Conservation (phyloP, 2,797 vertebrate genomes). For the Typhlichthys subterraneus region DNA sequence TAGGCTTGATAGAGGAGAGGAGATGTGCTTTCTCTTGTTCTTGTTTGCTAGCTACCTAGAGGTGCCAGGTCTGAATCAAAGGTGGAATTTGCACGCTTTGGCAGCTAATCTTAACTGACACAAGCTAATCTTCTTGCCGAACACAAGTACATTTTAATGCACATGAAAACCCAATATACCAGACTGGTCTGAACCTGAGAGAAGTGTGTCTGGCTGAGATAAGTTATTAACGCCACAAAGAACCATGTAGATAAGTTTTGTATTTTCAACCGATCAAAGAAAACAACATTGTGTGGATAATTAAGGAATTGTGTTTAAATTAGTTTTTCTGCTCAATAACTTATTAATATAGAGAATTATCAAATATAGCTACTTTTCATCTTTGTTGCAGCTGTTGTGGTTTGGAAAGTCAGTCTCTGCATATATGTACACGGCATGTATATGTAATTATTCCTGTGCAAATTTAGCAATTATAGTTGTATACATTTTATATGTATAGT, state of each 20-base stretch:
- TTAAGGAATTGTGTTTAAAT: conserved; percentile 33
- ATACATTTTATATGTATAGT: no score
- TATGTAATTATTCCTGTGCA: not conserved
- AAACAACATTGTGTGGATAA: conserved; percentile 19
- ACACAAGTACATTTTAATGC: conserved; percentile 32
- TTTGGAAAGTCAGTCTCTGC: conserved; percentile 21
- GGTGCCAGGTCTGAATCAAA: conserved; percentile 23
- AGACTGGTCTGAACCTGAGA: conserved; percentile 33
- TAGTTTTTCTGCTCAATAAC: not conserved
- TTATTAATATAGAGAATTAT: conserved; percentile 42
- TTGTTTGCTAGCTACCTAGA: conserved; percentile 25
- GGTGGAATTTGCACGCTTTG: conserved; percentile 15
- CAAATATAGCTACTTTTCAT: conserved; percentile 60
- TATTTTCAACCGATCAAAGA: conserved; percentile 33
- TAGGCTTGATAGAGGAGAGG: conserved; percentile 43
- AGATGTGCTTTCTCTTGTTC: conserved; percentile 34
- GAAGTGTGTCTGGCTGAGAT: conserved; percentile 41
- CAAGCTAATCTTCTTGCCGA: conserved; percentile 43
- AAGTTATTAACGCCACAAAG: conserved; percentile 37
- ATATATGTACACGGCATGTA: conserved; percentile 4
- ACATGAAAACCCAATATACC: conserved; percentile 45
- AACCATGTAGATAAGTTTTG: conserved; percentile 33
- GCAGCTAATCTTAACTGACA: conserved; percentile 58
- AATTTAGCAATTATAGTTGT: not conserved
- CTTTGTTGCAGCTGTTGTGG: conserved; percentile 27